Conservation (phyloP, 2,113 vertebrate species). For the Macrotus californicus region DNA sequence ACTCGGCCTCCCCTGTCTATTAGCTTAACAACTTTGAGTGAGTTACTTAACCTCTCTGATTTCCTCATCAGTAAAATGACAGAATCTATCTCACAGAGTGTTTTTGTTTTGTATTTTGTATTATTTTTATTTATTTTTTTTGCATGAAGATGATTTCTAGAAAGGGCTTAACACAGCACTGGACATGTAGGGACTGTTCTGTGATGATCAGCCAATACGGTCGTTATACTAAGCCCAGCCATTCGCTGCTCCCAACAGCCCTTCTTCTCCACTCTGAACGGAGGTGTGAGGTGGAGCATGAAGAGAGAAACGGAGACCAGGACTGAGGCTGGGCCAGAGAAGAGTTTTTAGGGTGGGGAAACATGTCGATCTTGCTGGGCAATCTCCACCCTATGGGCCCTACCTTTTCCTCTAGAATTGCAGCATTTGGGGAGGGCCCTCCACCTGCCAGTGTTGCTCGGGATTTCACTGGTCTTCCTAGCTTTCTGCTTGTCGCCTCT, state of each 20-base stretch:
- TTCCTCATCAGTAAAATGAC: not conserved
- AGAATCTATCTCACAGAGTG: not conserved
- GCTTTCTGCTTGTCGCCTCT: constrained; percentile 30
- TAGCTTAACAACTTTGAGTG: not conserved
- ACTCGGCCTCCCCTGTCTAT: not conserved
- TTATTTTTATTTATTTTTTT: not conserved
- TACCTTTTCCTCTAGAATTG: not conserved
- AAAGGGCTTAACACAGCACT: not conserved
- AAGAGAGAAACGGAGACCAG: not conserved
- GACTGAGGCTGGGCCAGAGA: not conserved
- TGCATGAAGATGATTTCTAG: not conserved
- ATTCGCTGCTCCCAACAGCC: not conserved
- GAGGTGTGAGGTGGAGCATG: not conserved
- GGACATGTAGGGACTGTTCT: not conserved
- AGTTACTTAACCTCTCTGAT: not conserved
- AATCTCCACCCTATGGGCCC: not conserved
- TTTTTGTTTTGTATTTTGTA: not conserved
- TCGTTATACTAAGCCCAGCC: not conserved
- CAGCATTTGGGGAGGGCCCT: not conserved
- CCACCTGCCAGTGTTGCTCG: constrained; percentile 49
- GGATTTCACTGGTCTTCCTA: constrained; percentile 54
- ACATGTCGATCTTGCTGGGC: not conserved
- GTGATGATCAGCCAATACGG: not conserved
- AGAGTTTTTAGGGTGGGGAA: not conserved
- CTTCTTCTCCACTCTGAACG: not conserved